Evolutionary conservation across 2,113 vertebrate species (phyloP), one percentile per base, ranked within the genome.

Genomic region (Cryptotis parvus): DNA sequence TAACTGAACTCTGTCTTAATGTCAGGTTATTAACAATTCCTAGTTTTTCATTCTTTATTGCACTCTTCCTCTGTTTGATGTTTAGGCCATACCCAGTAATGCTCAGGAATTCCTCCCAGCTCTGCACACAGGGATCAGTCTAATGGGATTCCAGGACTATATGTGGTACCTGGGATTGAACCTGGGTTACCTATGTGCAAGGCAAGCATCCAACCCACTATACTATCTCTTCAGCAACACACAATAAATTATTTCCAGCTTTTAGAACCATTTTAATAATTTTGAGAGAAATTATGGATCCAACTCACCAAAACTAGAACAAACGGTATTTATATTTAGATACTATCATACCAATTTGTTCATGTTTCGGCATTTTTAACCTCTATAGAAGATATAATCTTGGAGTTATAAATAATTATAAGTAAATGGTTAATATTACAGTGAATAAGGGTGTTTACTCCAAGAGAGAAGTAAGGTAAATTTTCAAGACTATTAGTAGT

Each of bases 181-280:
- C 52, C 16, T 14, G 12, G 18, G 52, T 55, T 15, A 55, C 7
- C 16, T 3, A 20, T 15, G 8, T 58, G 20, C 15, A 58, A 58
- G 55, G 55, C 55, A 58, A 58, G 55, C 14, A 22, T 58, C 55
- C 55, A 5, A 16, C 55, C 15, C 6, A 5, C 2, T 58, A 18
- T 58, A 58, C 20, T 58, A 58, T 58, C 1, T 49, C 20, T 58
- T 18, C 18, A 58, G 18, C 11, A 1, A 2, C 15, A 58, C 20
- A 22, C 11, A 58, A 22, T 58, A 58, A 16, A 58, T 20, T 2
- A 58, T 20, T 49, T 35, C 20, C 79, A 73, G 78, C 2, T 49
- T 68, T 35, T 33, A 92, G 70, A 58, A 94, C 93, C 26, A 93
- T 29, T 15, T 89, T 87, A 93, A 35, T 80, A 89, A 94, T 86